A percentile compares a stretch with the other conserved stretches of the same genome.
Conservation (phyloP, 2,888 invertebrate genomes). For the Mayetiola destructor region DNA sequence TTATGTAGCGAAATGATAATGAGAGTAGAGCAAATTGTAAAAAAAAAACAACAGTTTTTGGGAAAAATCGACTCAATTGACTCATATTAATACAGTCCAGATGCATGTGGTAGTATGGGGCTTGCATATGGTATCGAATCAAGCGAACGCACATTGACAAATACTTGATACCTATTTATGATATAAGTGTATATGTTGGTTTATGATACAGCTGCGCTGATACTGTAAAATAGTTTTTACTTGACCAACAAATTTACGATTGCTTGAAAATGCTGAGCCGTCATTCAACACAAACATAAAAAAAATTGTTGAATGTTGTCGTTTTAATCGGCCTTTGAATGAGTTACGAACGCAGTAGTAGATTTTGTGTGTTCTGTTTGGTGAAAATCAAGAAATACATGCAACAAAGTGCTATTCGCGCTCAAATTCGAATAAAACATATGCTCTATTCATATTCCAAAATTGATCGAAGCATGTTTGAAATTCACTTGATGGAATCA, state of each 20-base stretch:
- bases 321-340: background rate
- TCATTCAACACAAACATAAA: background rate
- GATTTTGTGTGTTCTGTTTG: background rate
- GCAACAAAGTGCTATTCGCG: background rate
- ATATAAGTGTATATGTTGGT: no score
- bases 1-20: background rate
- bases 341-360: background rate
- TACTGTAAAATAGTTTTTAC: no score
- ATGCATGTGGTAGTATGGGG: background rate
- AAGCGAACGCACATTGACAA: background rate
- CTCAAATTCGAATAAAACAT: background rate
- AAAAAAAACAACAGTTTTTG: background rate
- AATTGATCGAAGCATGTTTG: background rate
- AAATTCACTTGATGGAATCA: background rate
- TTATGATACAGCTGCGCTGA: no score
- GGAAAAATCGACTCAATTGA: slow-evolving; percentile 10
- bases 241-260: no score
- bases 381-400: slow-evolving; percentile 7
- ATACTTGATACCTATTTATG: no score
- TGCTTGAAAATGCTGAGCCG: no score
- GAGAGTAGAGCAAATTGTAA: background rate
- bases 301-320: background rate
- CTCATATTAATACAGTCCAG: no score
- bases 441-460: background rate
- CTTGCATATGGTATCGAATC: slow-evolving; percentile 5